A percentile compares a stretch with the other conserved stretches of the same genome.
These are phyloP conservation scores for Tetrax tetrax DNA, from an alignment of 2,113 vertebrate genomes.

Conservation along the genomic window DNA sequence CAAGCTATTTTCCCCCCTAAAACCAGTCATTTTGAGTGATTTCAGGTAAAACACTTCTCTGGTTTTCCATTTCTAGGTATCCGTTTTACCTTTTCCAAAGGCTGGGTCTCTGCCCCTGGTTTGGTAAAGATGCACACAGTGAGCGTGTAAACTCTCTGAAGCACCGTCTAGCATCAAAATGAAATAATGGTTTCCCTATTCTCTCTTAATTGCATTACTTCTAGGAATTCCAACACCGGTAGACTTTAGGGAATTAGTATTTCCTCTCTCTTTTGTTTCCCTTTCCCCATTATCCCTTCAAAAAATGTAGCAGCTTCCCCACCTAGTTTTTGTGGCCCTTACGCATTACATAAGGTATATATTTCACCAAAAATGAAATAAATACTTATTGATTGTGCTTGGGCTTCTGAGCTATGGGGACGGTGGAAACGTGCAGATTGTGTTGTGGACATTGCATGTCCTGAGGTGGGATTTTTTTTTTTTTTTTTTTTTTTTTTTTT, in stretches of 20 bases:
- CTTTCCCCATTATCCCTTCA: neutral
- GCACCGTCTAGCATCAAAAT: neutral
- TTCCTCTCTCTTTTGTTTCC: neutral
- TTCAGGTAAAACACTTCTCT: neutral
- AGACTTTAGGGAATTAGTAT: neutral
- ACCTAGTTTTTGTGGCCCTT: neutral
- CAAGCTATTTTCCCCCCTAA: neutral
- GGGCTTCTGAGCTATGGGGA: neutral
- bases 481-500: neutral
- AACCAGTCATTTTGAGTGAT: neutral
- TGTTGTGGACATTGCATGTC: rapidly evolving
- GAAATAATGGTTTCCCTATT: neutral
- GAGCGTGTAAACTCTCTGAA: neutral
- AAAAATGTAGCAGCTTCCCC: neutral
- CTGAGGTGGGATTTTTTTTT: neutral
- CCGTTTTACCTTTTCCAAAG: neutral
- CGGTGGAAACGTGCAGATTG: neutral
- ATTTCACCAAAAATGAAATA: neutral
- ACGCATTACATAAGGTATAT: neutral
- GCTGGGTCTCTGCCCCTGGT: neutral
- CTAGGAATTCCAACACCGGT: neutral
- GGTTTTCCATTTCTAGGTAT: neutral
- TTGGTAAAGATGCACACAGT: neutral
- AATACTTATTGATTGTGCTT: neutral
- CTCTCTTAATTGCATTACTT: neutral